phyloP scores from a whole-genome alignment of 1,140 invertebrate species.

The Maconellicoccus hirsutus region DNA sequence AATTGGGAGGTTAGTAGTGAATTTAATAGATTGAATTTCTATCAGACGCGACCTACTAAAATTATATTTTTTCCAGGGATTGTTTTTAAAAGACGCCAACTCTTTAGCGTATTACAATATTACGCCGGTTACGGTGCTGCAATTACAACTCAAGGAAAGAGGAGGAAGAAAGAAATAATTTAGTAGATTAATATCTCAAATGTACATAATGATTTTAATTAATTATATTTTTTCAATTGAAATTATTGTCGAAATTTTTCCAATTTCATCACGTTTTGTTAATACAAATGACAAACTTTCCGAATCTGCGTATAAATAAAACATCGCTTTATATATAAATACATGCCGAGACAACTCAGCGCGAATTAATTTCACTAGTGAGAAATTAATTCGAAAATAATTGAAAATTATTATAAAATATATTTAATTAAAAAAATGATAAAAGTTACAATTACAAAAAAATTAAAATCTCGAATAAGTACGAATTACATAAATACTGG shows the following conservation, averaged over 20 bases:
- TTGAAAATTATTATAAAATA: too few species aligned
- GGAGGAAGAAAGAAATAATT: constrained; percentile 93
- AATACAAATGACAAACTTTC: too few species aligned
- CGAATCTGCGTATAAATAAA: too few species aligned
- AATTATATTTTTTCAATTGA: too few species aligned
- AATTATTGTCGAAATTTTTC: too few species aligned
- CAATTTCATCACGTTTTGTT: too few species aligned
- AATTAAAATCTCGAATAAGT: neutral
- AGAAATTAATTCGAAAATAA: too few species aligned
- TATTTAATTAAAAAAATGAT: neutral
- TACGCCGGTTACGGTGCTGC: constrained; percentile 63
- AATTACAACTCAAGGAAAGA: constrained; percentile 89
- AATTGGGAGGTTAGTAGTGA: constrained; percentile 60
- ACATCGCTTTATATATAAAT: too few species aligned
- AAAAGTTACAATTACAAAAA: neutral
- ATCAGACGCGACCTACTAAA: constrained; percentile 1
- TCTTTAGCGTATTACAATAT: constrained; percentile 94
- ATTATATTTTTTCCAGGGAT: constrained; percentile 51
- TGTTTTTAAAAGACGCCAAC: constrained; percentile 97
- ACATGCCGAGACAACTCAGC: too few species aligned
- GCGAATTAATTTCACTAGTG: too few species aligned
- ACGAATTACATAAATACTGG: neutral
- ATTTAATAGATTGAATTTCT: constrained; percentile 11
- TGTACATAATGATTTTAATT: too few species aligned
- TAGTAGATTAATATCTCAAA: too few species aligned